Percentiles rank a stretch among this genome's conserved stretches.
Evolutionary conservation across 2,113 vertebrate species (phyloP).

Genomic region (Nycticebus coucang): DNA sequence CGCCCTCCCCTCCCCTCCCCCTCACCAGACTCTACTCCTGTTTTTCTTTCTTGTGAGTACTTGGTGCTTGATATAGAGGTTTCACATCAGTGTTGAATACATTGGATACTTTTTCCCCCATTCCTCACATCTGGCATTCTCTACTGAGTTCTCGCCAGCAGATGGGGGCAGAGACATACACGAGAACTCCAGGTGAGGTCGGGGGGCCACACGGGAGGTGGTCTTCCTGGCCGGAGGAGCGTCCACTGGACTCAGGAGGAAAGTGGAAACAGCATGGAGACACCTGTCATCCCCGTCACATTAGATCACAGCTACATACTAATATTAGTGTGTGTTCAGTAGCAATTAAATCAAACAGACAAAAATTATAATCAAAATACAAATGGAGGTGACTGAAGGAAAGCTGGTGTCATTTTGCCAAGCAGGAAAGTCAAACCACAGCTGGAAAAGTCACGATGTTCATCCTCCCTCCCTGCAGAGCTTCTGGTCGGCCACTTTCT

Average conservation of each 20-base stretch:
- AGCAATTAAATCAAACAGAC: background rate
- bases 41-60: too few relatives aligned
- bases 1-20: too few relatives aligned
- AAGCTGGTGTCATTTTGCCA: background rate
- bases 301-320: background rate
- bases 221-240: background rate
- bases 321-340: background rate
- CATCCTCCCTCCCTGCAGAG: background rate
- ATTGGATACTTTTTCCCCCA: too few relatives aligned
- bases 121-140: background rate
- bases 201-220: too few relatives aligned
- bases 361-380: background rate
- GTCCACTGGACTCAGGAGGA: background rate
- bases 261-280: background rate
- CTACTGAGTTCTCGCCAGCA: background rate
- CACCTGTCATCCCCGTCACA: background rate
- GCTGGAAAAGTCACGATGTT: background rate
- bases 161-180: background rate
- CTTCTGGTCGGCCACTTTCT: background rate
- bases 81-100: too few relatives aligned
- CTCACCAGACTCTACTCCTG: too few relatives aligned
- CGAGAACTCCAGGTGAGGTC: background rate
- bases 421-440: background rate
- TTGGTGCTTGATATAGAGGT: too few relatives aligned
- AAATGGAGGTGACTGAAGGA: background rate